Conservation (phyloP, 1,140 invertebrate species). For the Akabosia matsudoensis region DNA sequence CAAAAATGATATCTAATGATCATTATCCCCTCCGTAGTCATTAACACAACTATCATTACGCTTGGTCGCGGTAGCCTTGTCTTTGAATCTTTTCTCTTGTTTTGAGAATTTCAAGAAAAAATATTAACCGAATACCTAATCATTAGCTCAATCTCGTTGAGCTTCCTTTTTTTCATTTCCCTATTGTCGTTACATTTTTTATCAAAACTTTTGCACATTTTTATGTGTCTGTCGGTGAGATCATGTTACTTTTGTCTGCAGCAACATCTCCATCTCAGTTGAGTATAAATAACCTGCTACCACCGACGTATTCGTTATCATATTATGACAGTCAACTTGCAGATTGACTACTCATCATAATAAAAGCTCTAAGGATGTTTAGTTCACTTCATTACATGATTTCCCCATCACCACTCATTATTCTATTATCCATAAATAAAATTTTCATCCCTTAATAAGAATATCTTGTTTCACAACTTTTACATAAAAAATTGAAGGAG, state of each 20-base stretch:
- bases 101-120: no score
- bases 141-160: neutral
- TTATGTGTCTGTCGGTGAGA: neutral
- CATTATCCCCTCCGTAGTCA: neutral
- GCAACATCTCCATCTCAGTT: neutral
- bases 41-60: neutral
- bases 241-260: neutral
- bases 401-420: slow-evolving; percentile 21
- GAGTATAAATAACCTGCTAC: neutral
- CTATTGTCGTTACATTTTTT: neutral
- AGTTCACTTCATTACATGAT: slow-evolving; percentile 15
- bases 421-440: slow-evolving; percentile 25
- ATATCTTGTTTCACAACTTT: slow-evolving; percentile 21
- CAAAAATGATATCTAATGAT: neutral
- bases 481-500: neutral
- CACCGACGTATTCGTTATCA: neutral
- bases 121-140: no score
- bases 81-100: no score
- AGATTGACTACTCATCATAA: slow-evolving; percentile 14
- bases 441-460: slow-evolving; percentile 13
- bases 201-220: neutral
- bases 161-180: neutral
- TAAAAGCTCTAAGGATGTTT: slow-evolving; percentile 16
- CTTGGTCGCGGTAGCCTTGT: no score
- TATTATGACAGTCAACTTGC: neutral